Evolutionary conservation across 2,113 vertebrate species (phyloP).

Genomic region (Hippocampus zosterae): DNA sequence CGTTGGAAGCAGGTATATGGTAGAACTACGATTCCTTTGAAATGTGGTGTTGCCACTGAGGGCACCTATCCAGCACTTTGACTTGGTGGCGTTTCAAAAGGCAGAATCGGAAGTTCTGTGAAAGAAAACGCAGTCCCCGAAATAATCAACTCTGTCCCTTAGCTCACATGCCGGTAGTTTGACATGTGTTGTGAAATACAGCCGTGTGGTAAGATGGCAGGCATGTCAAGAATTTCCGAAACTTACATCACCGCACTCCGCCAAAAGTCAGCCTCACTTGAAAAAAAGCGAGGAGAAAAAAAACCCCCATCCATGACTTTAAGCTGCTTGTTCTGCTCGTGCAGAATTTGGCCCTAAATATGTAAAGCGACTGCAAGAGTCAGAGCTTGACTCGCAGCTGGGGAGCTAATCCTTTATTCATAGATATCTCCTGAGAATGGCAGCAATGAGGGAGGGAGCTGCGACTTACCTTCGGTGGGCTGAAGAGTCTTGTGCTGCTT

Average conservation of each 20-base stretch:
- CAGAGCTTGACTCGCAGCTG: constrained; percentile 64
- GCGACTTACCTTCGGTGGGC: constrained; percentile 40
- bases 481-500: constrained; percentile 28
- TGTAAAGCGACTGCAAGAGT: constrained; percentile 63
- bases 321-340: constrained; percentile 52
- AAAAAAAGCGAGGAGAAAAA: constrained; percentile 22
- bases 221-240: constrained; percentile 10
- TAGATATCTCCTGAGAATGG: constrained; percentile 58
- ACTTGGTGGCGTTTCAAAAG: background rate
- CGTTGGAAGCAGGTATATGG: too few relatives aligned
- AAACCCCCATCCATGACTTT: constrained; percentile 57
- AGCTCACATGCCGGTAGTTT: background rate
- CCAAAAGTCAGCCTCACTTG: constrained; percentile 22
- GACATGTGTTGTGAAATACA: constrained; percentile 1
- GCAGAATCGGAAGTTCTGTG: background rate
- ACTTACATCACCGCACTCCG: constrained; percentile 24
- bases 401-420: constrained; percentile 66
- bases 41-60: background rate
- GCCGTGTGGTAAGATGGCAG: background rate
- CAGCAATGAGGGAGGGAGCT: constrained; percentile 34
- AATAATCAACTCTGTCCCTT: background rate
- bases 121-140: background rate
- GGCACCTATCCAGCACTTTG: background rate
- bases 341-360: constrained; percentile 58
- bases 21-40: background rate